Base-by-base conservation (phyloP, 2,113 vertebrate genomes). In the Oryzias javanicus region DNA sequence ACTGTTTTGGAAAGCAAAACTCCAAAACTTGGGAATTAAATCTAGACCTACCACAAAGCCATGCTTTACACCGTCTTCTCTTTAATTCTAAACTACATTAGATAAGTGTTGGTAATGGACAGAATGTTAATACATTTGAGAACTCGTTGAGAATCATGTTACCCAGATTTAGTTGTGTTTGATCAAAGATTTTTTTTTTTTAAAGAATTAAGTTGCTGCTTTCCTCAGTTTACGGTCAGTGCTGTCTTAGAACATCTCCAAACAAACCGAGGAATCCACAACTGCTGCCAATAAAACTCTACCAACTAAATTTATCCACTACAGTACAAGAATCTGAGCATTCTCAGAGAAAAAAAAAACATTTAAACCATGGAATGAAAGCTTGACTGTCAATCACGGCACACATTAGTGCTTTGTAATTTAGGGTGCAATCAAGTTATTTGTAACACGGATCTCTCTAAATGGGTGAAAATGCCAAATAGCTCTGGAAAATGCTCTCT, bases 111-210 rank as follows among this genome's bases (percentile, higher is more conserved):
- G 35, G 35, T 35, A 35, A 35, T 12, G 7, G 8, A 35, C 7
- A 35, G 29, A 35, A 35, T 3, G 5, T 8, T 8, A 35, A 35
- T 35, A 8, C 35, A 10, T 35, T 35, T 13, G 10, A 12, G 35
- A 35, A 12, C 10, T 13, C 10, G 12, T 12, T 35, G 2, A 35
- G 35, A 10, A 8, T 44, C 42, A 20, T 41, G 76, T 20, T 29
- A 17, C 24, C 22, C 19, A 6, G 44, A 70, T 58, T 78, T 53
- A 27, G 71, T 70, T 75, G 56, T 78, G 55, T 54, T 66, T 57
- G 54, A 42, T 62, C 55, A 8, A 60, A 42, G n/a, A n/a, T n/a
- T n/a, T n/a, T n/a, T n/a, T n/a, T 15, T 55, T 85, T 78, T 67
- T 45, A 24, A 76, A 29, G 22, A 51, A 68, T 53, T 72, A 5